Base-by-base conservation (phyloP, 1,140 invertebrate genomes). In the Antheraea pernyi region DNA sequence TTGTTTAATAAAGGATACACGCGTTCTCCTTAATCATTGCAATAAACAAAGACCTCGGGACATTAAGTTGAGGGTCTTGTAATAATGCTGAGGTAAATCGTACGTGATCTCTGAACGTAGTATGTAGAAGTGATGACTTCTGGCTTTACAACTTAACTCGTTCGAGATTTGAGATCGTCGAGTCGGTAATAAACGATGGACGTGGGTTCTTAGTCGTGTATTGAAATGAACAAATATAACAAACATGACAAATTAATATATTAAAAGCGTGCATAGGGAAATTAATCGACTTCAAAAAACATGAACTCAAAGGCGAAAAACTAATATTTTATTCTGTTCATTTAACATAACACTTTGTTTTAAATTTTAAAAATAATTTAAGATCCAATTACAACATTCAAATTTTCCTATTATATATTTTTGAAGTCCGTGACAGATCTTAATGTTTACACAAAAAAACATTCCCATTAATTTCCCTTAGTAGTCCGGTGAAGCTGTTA, bases 1-100 rank as follows among this genome's bases (percentile, higher is more conserved):
- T 36, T 61, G 60, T 36, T 61, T 61, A 61, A 61, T 61, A 61
- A 61, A 61, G 46, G 60, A 61, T 61, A 61, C 60, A 22, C 11
- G 60, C 30, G 19, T 22, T 10, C 60, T 61, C 19, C 30, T 61
- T 61, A 61, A 61, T 61, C 60, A 61, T 61, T n/a, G 60, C 30
- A 22, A 61, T 61, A 61, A 61, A 61, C 60, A 61, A 61, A 36
- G 60, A 48, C 46, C 60, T 3, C 10, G 60, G 22, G 60, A 61
- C 19, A 22, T 61, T 11, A 22, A 61, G 46, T 61, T 61, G 19
- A 61, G 60, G 19, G 60, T n/a, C 60, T 61, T 36, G 60, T 36
- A 22, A 61, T 61, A 61, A 61, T 30, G 60, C 60, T 22, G 30
- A 61, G 60, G 60, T 61, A 36, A 61, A 61, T 61, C 30, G 60